Base-by-base conservation (phyloP, 2,113 vertebrate genomes). In the Pan paniscus region DNA sequence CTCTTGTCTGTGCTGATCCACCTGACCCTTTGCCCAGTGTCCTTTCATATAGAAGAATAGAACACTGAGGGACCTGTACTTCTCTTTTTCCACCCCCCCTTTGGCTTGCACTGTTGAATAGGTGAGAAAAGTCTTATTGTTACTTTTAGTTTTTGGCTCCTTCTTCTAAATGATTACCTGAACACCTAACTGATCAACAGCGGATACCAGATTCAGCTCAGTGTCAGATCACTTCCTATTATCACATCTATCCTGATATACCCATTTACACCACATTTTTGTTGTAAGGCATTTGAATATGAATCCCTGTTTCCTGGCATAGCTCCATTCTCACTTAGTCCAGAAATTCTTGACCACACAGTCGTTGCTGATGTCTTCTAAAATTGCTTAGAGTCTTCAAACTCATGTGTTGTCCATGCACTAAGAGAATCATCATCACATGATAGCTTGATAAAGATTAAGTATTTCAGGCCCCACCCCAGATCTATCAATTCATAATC, bases 1-100 rank as follows among this genome's bases (percentile, higher is more conserved):
- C 27, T n/a, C 0, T 12, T 32, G 3, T 70, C 18, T 86, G 1
- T 17, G 8, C 1, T 4, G 0, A 38, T n/a, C 2, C 8, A 18
- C 3, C 20, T 23, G 32, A 35, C 6, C 3, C 14, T 75, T 80
- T 20, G n/a, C 3, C 70, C 7, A 25, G 8, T 23, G 38, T 5
- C 1, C 3, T 20, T 85, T 5, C 10, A 30, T 8, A 20, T 8
- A 1, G 57, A 48, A 64, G 82, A 86, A 46, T 22, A 22, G 2
- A 68, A 40, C 18, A 20, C 14, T 16, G 0, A 61, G 9, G 52
- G 35, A 12, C 1, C 17, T 13, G 2, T 5, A 1, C 2, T 10
- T 89, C 25, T 89, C 13, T 43, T 43, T 6, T 43, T 43, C 1
- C 43, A 38, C 43, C 43, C 43, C 43, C 5, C 0, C 68, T 16